Evolutionary conservation across 1,140 invertebrate species (phyloP).

Genomic region (Orussus abietinus): DNA sequence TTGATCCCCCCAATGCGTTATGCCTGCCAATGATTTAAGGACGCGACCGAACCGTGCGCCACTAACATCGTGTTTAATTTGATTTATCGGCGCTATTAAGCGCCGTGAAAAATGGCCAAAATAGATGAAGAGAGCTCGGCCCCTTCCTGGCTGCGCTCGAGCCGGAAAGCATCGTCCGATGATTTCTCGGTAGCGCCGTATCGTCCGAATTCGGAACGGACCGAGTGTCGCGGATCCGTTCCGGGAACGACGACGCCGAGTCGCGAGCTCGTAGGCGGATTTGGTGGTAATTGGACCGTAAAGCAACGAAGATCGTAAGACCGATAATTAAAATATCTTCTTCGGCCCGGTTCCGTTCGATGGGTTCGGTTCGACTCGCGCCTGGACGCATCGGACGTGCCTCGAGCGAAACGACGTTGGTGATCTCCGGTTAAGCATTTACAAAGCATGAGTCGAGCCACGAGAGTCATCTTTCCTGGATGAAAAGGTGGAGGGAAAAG

Average conservation of each 20-base stretch:
- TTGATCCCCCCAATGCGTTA: slow-evolving; percentile 52
- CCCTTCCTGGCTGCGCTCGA: slow-evolving; percentile 22
- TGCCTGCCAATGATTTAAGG: slow-evolving; percentile 45
- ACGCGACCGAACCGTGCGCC: slow-evolving; percentile 14
- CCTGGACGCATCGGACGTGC: slow-evolving; percentile 32
- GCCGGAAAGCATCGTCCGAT: too few species aligned
- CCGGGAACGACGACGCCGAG: slow-evolving; percentile 9
- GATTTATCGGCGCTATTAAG: slow-evolving; percentile 42
- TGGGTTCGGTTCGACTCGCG: slow-evolving; percentile 29
- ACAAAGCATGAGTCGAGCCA: slow-evolving; percentile 20
- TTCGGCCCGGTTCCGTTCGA: slow-evolving; percentile 31
- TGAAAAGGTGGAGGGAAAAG: too few species aligned
- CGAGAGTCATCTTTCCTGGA: background rate
- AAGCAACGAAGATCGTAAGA: slow-evolving; percentile 35
- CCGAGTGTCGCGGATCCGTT: too few species aligned
- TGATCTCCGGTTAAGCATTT: slow-evolving; percentile 35
- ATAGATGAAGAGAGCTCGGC: slow-evolving; percentile 29
- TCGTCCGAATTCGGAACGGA: too few species aligned
- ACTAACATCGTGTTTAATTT: slow-evolving; percentile 42
- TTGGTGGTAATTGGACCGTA: slow-evolving; percentile 31
- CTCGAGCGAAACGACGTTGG: slow-evolving; percentile 41
- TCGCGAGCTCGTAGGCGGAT: slow-evolving; percentile 23
- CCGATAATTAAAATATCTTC: slow-evolving; percentile 44
- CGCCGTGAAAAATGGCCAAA: slow-evolving; percentile 40
- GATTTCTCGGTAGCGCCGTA: too few species aligned